Evolutionary conservation across 2,113 vertebrate species (phyloP).

Genomic region (Solenodon paradoxus): DNA sequence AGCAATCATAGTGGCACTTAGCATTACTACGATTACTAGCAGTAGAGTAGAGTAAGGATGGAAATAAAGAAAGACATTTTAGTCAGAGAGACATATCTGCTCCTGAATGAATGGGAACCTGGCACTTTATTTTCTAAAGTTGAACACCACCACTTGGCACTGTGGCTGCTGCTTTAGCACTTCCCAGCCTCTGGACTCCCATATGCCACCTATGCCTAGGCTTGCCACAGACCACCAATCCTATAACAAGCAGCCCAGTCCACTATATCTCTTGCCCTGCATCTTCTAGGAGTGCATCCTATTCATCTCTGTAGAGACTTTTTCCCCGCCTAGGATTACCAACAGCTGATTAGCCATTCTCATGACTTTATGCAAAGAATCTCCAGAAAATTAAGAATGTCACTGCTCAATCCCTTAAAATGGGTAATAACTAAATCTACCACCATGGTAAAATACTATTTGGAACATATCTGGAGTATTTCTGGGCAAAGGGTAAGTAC

Average conservation of each 20-base stretch:
- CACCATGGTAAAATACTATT: background rate
- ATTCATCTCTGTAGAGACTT: background rate
- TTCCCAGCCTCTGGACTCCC: background rate
- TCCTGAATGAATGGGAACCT: background rate
- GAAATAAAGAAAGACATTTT: background rate
- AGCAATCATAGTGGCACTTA: no score
- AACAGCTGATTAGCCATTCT: background rate
- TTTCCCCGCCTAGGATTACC: background rate
- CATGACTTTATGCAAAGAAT: background rate
- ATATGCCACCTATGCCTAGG: background rate
- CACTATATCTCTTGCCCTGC: background rate
- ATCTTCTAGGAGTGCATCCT: background rate
- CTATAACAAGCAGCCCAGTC: background rate
- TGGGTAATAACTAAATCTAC: background rate
- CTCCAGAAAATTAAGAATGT: background rate
- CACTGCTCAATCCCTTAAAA: background rate
- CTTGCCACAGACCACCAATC: background rate
- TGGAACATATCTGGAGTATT: background rate
- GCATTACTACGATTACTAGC: no score
- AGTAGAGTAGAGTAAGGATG: background rate
- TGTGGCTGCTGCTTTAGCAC: conserved; percentile 12
- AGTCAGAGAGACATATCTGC: background rate
- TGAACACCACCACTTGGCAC: background rate
- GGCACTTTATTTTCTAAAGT: background rate
- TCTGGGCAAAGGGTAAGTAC: background rate